Evolutionary conservation across 2,888 invertebrate genomes (phyloP).

Genomic region (Synergus itoensis): DNA sequence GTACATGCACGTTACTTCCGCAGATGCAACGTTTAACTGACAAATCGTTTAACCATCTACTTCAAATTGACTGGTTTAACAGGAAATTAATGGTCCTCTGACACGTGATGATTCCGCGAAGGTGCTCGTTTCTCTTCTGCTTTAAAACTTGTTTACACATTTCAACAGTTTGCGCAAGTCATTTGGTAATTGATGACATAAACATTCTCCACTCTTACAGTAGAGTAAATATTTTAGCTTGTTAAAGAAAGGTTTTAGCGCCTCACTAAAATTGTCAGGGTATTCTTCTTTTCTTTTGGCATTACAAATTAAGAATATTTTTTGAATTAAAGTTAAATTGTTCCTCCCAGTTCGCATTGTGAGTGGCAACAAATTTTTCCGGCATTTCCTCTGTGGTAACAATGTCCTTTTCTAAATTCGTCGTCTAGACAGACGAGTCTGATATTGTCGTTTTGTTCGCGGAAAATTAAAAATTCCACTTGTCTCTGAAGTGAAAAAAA

Average conservation of each 20-base stretch:
- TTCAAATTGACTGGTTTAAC: slow-evolving; percentile 49
- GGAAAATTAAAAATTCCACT: slow-evolving; percentile 40
- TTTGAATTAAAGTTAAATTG: not conserved
- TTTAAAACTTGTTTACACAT: not conserved
- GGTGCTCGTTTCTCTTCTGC: slow-evolving; percentile 1
- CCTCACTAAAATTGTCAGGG: no score
- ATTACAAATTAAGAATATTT: rapidly evolving
- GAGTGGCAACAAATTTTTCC: not conserved
- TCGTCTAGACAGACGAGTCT: not conserved
- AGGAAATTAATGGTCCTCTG: slow-evolving; percentile 49
- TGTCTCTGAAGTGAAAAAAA: slow-evolving; percentile 17
- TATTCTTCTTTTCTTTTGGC: not conserved
- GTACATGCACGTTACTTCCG: slow-evolving; percentile 27
- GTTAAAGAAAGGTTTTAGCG: no score
- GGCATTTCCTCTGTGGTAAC: not conserved
- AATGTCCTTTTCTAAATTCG: not conserved
- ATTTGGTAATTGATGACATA: no score
- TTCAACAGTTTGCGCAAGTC: not conserved
- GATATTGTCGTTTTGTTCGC: not conserved
- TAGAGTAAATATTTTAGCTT: no score
- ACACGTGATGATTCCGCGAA: slow-evolving; percentile 24
- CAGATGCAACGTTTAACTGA: slow-evolving; percentile 38
- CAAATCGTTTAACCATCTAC: slow-evolving; percentile 49
- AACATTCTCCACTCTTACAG: no score
- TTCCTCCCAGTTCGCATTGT: not conserved